Evolutionary conservation across 2,797 vertebrate genomes (phyloP).

Genomic region (Channa striata): DNA sequence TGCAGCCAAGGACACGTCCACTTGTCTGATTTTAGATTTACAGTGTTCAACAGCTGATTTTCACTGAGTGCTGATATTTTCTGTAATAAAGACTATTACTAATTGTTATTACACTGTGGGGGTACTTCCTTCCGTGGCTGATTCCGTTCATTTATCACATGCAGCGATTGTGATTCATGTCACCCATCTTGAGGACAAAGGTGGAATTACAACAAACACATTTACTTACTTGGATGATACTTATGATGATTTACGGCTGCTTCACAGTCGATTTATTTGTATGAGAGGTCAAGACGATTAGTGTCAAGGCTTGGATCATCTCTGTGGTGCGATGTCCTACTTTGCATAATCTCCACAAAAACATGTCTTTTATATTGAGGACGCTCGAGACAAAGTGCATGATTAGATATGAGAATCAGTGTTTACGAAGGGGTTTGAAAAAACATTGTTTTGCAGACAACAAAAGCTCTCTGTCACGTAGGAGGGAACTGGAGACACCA

Average conservation of each 20-base stretch:
- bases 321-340: neutral
- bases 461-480: no score
- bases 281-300: no score
- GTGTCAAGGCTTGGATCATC: neutral
- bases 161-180: neutral
- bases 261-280: neutral
- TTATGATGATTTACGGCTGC: neutral
- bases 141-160: no score
- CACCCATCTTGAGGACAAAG: conserved; percentile 29
- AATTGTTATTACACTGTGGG: conserved; percentile 28
- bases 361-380: no score
- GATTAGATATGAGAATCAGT: no score
- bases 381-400: no score
- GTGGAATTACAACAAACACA: neutral
- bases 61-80: conserved; percentile 21
- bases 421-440: no score
- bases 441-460: no score
- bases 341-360: no score
- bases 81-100: conserved; percentile 49
- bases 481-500: no score
- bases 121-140: neutral
- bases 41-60: conserved; percentile 6
- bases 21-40: conserved; percentile 25
- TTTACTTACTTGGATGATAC: neutral
- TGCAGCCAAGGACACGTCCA: conserved; percentile 24